These are phyloP conservation scores for Anisognathus igniventris DNA, from an alignment of 2,797 vertebrate genomes.

Conservation along the genomic window DNA sequence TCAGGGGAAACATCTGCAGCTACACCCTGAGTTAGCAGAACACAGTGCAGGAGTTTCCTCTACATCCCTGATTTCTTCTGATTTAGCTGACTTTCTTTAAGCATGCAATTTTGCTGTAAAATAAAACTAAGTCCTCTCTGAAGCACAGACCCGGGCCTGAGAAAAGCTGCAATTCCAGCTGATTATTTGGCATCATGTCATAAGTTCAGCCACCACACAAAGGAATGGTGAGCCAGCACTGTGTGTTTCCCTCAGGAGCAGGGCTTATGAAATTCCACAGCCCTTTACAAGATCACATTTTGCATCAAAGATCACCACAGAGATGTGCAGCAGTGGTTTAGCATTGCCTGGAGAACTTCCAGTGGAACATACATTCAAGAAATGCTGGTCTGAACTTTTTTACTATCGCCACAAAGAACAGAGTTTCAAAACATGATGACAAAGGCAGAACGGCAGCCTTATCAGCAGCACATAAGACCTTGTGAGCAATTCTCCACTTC, in stretches of 20 bases:
- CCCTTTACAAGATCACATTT: not conserved
- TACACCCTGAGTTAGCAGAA: not conserved
- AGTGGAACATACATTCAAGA: not conserved
- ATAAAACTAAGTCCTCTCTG: not conserved
- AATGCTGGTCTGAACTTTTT: not conserved
- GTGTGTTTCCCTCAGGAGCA: not conserved
- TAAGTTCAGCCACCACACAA: not conserved
- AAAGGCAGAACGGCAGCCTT: conserved; percentile 15
- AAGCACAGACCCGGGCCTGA: not conserved
- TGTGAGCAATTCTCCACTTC: not conserved
- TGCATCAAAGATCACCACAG: not conserved
- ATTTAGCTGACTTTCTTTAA: not conserved
- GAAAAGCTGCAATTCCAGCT: not conserved
- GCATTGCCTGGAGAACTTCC: not conserved
- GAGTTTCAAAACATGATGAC: not conserved
- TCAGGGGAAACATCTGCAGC: not conserved
- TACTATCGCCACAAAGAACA: not conserved
- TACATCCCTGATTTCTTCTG: not conserved
- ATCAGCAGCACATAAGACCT: not conserved
- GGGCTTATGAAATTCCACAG: not conserved
- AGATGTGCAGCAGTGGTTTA: not conserved
- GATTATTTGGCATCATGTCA: not conserved
- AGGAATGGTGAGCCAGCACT: not conserved
- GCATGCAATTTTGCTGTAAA: not conserved
- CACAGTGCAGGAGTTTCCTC: not conserved